Percentiles rank a stretch among this genome's conserved stretches.
These are phyloP conservation scores for Rhinopomastus cyanomelas DNA, from an alignment of 2,113 vertebrate genomes.

Conservation along the genomic window DNA sequence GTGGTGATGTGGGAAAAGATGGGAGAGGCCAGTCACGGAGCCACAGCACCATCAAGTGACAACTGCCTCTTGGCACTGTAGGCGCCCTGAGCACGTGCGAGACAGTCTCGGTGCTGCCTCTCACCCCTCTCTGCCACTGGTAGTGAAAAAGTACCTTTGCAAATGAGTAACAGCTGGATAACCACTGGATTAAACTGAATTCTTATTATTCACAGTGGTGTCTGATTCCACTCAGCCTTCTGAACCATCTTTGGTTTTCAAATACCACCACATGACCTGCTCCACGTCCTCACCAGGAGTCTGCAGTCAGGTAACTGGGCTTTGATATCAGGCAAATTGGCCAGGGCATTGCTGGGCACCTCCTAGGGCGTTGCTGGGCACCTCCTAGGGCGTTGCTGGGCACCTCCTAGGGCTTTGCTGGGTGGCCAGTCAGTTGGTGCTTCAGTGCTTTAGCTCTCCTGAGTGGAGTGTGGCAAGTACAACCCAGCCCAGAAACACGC, in stretches of 20 bases:
- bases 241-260: not conserved
- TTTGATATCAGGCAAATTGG: no score
- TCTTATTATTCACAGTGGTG: no score
- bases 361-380: no score
- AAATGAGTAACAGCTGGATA: not conserved
- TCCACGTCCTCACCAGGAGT: not conserved
- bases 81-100: not conserved
- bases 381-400: no score
- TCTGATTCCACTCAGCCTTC: not conserved
- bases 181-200: no score
- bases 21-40: not conserved
- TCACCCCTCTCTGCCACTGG: not conserved
- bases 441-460: not conserved
- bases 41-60: constrained; percentile 70
- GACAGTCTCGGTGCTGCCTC: not conserved
- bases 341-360: no score
- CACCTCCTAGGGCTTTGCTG: no score
- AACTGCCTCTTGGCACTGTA: not conserved
- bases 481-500: no score
- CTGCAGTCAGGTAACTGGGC: not conserved
- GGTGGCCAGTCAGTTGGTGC: not conserved
- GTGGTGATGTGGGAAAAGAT: not conserved
- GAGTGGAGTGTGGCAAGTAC: not conserved
- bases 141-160: not conserved
- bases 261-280: not conserved